These are phyloP conservation scores for Euschistus heros DNA, from an alignment of 1,140 invertebrate species.

Conservation along the genomic window DNA sequence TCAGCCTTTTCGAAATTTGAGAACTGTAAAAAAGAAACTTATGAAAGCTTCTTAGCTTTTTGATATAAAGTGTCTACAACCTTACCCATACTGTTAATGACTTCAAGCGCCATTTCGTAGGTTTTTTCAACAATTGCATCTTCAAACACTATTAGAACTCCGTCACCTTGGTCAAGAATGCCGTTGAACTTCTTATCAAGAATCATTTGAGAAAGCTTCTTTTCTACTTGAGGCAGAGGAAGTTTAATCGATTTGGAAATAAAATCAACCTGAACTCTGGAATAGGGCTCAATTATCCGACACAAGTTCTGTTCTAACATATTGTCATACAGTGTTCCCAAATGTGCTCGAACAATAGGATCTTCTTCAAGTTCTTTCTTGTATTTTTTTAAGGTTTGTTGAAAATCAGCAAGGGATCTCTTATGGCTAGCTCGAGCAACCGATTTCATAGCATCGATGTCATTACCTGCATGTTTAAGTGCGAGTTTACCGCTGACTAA, in stretches of 20 bases:
- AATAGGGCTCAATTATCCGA: conserved; percentile 97
- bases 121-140: conserved; percentile 90
- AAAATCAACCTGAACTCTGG: conserved; percentile 77
- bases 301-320: conserved; percentile 99
- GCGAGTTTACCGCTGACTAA: conserved; percentile 95
- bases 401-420: conserved; percentile 92
- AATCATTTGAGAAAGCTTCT: conserved; percentile 99
- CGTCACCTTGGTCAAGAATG: conserved; percentile 95
- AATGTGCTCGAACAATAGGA: conserved; percentile 89
- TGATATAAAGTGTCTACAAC: conserved; percentile 97
- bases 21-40: conserved; percentile 33
- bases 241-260: conserved; percentile 76
- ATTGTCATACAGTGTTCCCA: conserved; percentile 93
- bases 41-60: conserved; percentile 96
- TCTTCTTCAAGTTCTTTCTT: conserved; percentile 89
- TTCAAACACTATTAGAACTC: conserved; percentile 94
- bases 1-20: conserved; percentile 13
- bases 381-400: conserved; percentile 73
- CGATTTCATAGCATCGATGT: conserved; percentile 95
- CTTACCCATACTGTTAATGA: conserved; percentile 97
- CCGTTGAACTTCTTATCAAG: conserved; percentile 95
- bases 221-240: conserved; percentile 84
- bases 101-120: conserved; percentile 92
- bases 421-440: conserved; percentile 94
- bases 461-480: conserved; percentile 87